Percentiles rank a stretch among this genome's conserved stretches.
phyloP scores from a whole-genome alignment of 2,797 vertebrate genomes.

The Tangara arthus region DNA sequence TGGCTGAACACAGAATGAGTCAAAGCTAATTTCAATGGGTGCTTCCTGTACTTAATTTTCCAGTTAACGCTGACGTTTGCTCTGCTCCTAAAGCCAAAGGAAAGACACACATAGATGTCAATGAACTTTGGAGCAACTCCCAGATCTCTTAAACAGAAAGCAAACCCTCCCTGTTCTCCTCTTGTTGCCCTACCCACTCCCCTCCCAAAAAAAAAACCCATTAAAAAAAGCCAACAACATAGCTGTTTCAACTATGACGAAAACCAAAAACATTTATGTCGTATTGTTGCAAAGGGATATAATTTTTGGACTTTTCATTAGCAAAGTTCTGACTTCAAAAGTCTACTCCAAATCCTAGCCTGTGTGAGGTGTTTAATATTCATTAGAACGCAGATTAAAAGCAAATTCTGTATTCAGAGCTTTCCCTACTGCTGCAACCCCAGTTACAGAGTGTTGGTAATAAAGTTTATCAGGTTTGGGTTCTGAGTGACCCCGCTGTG shows the following conservation, averaged over 20 bases:
- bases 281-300: neutral
- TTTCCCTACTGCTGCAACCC: neutral
- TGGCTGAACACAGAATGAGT: neutral
- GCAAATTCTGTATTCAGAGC: neutral
- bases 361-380: neutral
- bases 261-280: neutral
- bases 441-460: neutral
- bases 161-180: neutral
- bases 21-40: neutral
- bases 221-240: fast-evolving
- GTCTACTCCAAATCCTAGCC: neutral
- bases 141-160: neutral
- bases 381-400: neutral
- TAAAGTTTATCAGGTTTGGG: neutral
- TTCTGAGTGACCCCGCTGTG: neutral
- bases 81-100: neutral
- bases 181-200: fast-evolving
- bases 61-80: neutral
- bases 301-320: neutral
- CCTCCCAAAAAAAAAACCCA: neutral
- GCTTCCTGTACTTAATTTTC: neutral
- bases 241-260: neutral
- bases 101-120: neutral
- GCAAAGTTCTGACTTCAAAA: neutral
- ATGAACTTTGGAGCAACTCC: neutral